phyloP scores from a whole-genome alignment of 2,888 invertebrate genomes.

The Conchocele bisecta region DNA sequence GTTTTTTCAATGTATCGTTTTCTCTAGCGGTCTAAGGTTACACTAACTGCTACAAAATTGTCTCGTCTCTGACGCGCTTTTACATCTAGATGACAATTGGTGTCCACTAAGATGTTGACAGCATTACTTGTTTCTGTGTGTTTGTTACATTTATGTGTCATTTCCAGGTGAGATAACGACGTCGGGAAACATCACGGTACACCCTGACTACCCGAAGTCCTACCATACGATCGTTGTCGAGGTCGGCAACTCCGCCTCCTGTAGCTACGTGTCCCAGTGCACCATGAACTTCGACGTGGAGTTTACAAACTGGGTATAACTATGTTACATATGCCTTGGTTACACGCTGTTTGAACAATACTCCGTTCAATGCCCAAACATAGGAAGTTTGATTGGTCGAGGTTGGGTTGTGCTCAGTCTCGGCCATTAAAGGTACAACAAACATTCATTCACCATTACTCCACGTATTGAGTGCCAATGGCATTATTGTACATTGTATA shows the following conservation, averaged over 20 bases:
- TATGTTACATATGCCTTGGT: no score
- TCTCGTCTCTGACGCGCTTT: neutral
- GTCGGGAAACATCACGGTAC: neutral
- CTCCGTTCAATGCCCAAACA: no score
- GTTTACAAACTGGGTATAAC: slow-evolving; percentile 3
- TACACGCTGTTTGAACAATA: no score
- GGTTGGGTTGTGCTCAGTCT: no score
- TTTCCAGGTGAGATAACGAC: neutral
- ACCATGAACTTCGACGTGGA: neutral
- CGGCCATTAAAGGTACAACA: no score
- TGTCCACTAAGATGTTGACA: neutral
- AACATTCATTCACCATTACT: no score
- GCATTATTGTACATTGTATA: no score
- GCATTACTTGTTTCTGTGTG: neutral
- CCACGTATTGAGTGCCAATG: no score
- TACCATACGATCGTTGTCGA: neutral
- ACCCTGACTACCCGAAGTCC: neutral
- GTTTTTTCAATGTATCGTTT: no score
- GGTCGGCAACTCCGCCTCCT: neutral
- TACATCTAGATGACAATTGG: neutral
- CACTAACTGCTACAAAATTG: neutral
- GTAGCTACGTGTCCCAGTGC: neutral
- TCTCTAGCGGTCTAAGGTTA: no score
- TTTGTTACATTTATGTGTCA: neutral
- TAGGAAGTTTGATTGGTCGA: no score